Evolutionary conservation across 2,888 invertebrate species (phyloP).

Genomic region (Erebia ligea): DNA sequence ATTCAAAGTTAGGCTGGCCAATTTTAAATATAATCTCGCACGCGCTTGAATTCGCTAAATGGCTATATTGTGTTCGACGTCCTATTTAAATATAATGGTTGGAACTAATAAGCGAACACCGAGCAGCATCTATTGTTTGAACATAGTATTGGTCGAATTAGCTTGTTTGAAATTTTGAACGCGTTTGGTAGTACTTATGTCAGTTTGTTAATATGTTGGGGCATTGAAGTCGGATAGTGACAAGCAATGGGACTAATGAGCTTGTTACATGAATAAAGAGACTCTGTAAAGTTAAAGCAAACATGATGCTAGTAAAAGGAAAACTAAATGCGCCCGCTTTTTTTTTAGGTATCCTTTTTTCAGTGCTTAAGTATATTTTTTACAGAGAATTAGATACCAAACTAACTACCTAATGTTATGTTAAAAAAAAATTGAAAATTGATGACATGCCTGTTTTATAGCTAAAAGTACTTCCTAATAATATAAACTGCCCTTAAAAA

Average conservation of each 20-base stretch:
- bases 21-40: conserved; percentile 55
- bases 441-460: neutral
- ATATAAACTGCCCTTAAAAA: neutral
- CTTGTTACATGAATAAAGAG: neutral
- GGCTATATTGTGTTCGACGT: conserved; percentile 39
- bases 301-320: too few relatives aligned
- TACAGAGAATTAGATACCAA: too few relatives aligned
- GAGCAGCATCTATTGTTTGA: conserved; percentile 13
- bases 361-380: too few relatives aligned
- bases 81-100: conserved; percentile 41
- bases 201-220: neutral
- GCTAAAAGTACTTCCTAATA: neutral
- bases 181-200: too few relatives aligned
- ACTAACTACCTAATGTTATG: neutral
- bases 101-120: conserved; percentile 16
- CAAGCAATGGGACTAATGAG: neutral
- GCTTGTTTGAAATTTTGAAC: neutral
- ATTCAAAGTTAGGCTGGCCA: conserved; percentile 56
- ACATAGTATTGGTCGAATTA: neutral
- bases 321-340: too few relatives aligned
- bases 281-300: too few relatives aligned
- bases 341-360: too few relatives aligned
- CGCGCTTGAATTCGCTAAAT: conserved; percentile 45
- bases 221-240: neutral
- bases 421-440: neutral